phyloP scores from a whole-genome alignment of 2,888 invertebrate species.

The Buathra laborator region DNA sequence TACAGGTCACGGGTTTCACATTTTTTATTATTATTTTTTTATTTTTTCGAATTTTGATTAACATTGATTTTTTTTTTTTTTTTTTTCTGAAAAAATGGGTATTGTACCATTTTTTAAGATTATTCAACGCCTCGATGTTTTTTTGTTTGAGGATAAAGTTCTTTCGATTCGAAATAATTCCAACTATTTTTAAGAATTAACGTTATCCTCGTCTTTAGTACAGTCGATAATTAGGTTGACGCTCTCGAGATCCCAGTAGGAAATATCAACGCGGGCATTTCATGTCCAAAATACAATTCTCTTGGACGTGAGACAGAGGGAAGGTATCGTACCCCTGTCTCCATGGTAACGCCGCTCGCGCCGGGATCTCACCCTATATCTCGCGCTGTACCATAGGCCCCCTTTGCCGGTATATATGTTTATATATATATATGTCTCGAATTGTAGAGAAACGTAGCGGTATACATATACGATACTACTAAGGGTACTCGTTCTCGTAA shows the following conservation, averaged over 20 bases:
- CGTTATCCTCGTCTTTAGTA: neutral
- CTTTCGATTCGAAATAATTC: too few relatives aligned
- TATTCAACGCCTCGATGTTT: too few relatives aligned
- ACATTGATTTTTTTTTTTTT: too few relatives aligned
- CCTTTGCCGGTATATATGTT: constrained; percentile 23
- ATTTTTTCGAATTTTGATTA: too few relatives aligned
- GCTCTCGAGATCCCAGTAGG: neutral
- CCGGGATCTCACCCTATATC: constrained; percentile 68
- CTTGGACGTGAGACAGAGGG: constrained; percentile 48
- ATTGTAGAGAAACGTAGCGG: constrained; percentile 18
- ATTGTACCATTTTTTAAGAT: too few relatives aligned
- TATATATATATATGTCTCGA: constrained; percentile 1
- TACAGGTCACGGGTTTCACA: neutral
- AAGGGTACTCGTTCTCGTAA: constrained; percentile 59
- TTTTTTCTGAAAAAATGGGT: too few relatives aligned
- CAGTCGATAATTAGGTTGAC: constrained; percentile 10
- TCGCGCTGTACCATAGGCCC: constrained; percentile 56
- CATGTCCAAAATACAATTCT: constrained; percentile 43
- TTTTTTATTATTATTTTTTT: neutral
- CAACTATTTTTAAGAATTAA: too few relatives aligned
- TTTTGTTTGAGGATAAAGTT: too few relatives aligned
- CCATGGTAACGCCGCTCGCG: constrained; percentile 69
- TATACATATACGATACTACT: constrained; percentile 23
- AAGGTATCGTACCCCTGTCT: constrained; percentile 73
- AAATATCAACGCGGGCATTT: constrained; percentile 4